Evolutionary conservation across 1,140 invertebrate genomes (phyloP).

Genomic region (Onthophagus taurus): DNA sequence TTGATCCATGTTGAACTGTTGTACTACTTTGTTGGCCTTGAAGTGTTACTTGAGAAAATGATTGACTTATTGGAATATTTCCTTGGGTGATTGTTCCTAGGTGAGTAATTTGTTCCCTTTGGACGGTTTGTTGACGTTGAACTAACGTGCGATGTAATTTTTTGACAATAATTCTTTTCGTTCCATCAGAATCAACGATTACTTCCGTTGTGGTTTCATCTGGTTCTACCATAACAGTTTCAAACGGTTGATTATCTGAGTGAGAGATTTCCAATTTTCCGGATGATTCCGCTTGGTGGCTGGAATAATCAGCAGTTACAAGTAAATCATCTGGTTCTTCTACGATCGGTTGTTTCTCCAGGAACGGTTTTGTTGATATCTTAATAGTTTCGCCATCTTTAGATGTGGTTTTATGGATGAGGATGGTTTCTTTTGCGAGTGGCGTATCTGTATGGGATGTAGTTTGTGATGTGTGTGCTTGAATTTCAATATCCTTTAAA

Average conservation of each 20-base stretch:
- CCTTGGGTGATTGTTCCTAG: constrained; percentile 35
- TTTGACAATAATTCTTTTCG: constrained; percentile 65
- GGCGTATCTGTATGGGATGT: constrained; percentile 31
- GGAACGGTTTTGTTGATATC: constrained; percentile 57
- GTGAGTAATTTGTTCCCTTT: constrained; percentile 38
- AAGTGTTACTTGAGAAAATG: constrained; percentile 56
- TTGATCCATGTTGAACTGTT: constrained; percentile 51
- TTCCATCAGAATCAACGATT: constrained; percentile 70
- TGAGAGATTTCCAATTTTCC: constrained; percentile 56
- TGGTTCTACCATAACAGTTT: constrained; percentile 66
- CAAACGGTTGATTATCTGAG: constrained; percentile 57
- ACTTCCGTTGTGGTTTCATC: constrained; percentile 69
- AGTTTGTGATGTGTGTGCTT: constrained; percentile 45
- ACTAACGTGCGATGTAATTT: constrained; percentile 52
- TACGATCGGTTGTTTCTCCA: constrained; percentile 36
- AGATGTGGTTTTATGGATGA: constrained; percentile 55
- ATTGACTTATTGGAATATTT: constrained; percentile 42
- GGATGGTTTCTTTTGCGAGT: constrained; percentile 54
- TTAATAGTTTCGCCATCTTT: constrained; percentile 67
- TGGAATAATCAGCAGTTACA: constrained; percentile 65
- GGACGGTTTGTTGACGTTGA: constrained; percentile 43
- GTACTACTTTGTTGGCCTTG: constrained; percentile 53
- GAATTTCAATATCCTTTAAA: constrained; percentile 48
- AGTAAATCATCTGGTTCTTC: constrained; percentile 49
- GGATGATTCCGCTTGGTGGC: constrained; percentile 38